Base-by-base conservation (phyloP, 2,113 vertebrate genomes). In the Sphyrna mokarran region DNA sequence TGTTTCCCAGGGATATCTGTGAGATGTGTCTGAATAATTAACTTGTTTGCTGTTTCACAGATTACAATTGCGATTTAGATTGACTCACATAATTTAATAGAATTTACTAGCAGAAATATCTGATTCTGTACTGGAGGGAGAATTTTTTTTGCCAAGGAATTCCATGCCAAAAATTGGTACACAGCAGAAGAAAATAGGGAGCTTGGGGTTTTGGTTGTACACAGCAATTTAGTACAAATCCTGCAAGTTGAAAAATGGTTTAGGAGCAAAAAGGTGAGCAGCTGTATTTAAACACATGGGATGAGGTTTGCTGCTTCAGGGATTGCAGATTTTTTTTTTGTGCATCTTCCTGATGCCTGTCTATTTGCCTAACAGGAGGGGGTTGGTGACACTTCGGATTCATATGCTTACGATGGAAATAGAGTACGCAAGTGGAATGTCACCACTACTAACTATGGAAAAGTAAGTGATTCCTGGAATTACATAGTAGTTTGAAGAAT, bases 351-450 rank as follows among this genome's bases (percentile, higher is more conserved):
- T 85, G 78, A 95, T 18, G 8, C 29, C 33, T 22, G 40, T 37
- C 40, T 95, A 58, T 68, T 29, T 78, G 91, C 14, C 95, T 2
- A 96, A 96, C 96, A 99, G 99, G 99, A 99, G 95, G 99, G 99
- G 0, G 99, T 99, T 9, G 99, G 99, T 5, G 99, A 99, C 96
- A 99, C 99, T 0, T 98, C 98, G 0, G 98, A 99, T 96, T 99
- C 99, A 0, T 99, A 99, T 0, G 99, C 99, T 0, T 99, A 99
- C 0, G 99, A 99, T 14, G 99, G 99, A 14, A 99, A 99, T 98
- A 96, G 99, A 95, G 99, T 99, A 18, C 98, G 99, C 96, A 99
- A 99, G 96, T 99, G 99, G 99, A 99, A 99, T 0, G 99, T 99
- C 96, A 99, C 99, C 0, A 99, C 99, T 0, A 99, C 99, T 0